Evolutionary conservation across 2,113 vertebrate genomes (phyloP), one percentile per base, ranked within the genome.

Genomic region (Verasper variegatus): DNA sequence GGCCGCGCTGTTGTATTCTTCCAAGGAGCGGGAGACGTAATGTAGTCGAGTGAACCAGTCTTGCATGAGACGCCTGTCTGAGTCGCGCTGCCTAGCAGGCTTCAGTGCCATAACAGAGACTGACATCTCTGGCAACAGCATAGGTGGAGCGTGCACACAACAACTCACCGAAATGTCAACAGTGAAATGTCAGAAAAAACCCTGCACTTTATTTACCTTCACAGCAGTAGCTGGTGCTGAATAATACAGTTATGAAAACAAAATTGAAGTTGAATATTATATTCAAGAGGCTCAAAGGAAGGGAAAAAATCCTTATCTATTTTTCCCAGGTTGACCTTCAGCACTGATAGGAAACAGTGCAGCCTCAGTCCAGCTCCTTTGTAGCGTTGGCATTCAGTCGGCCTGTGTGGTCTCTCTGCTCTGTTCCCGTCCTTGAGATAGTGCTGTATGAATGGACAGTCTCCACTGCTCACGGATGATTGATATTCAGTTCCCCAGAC

Each of bases 401-500:
- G 76, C 54, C 82, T 57, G 83, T 83, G 84, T 80, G 84, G 89
- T 82, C 87, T 80, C 84, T 15, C 51, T 47, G 71, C 75, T 86
- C 54, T 45, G n/a, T 58, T 68, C 76, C 58, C 59, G 74, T 92
- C 89, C 89, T 87, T 88, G 88, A 92, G 86, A 85, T 89, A 84
- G 76, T 23, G 54, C 78, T 3, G 74, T 74, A 76, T 86, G 89
- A 90, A 87, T 83, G 88, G 89, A 86, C 87, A 57, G 82, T 89
- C 86, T 82, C 79, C 72, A 37, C 85, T 82, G 82, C 84, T 86
- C 75, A 88, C 84, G 74, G 84, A 86, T 91, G 89, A 92, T 91
- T 93, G 91, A 93, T 93, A 94, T 93, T 91, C 92, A 91, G 89
- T 81, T 89, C 90, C 88, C 82, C 71, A 71, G 91, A 92, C 89